These are phyloP conservation scores for Umimayanthus chanpuru DNA, from an alignment of 92 coral and sea anemone genomes.

Conservation along the genomic window DNA sequence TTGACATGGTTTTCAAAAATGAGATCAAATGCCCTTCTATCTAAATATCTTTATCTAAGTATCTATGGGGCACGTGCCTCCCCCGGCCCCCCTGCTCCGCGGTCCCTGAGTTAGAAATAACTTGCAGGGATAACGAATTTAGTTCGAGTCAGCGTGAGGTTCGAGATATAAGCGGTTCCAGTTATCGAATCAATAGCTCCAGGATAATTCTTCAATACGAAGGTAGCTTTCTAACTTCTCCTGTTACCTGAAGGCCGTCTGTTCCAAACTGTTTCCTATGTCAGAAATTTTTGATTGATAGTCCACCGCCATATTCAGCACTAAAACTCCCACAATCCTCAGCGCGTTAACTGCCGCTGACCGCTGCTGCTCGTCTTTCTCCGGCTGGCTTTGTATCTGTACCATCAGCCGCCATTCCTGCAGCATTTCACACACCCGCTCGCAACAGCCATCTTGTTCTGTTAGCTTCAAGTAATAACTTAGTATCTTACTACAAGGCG, in stretches of 20 bases:
- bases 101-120: too few species aligned
- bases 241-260: conserved; percentile 50
- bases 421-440: conserved; percentile 38
- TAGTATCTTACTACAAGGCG: conserved; percentile 56
- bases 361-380: conserved; percentile 64
- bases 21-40: too few species aligned
- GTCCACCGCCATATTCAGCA: conserved; percentile 30
- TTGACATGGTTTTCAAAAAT: too few species aligned
- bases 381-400: conserved; percentile 46
- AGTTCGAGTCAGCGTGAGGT: too few species aligned
- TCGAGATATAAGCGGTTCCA: too few species aligned
- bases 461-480: background rate
- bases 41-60: too few species aligned
- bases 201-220: background rate
- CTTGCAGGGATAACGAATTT: too few species aligned
- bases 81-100: too few species aligned
- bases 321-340: conserved; percentile 46
- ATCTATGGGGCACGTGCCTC: too few species aligned
- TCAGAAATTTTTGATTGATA: background rate
- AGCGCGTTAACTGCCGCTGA: conserved; percentile 60
- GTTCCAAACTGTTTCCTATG: conserved; percentile 1
- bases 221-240: background rate
- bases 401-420: conserved; percentile 56
- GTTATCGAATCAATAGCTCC: too few species aligned
- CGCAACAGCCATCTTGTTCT: conserved; percentile 13